Conservation (phyloP, 2,888 invertebrate species). For the Lithophane leautieri region DNA sequence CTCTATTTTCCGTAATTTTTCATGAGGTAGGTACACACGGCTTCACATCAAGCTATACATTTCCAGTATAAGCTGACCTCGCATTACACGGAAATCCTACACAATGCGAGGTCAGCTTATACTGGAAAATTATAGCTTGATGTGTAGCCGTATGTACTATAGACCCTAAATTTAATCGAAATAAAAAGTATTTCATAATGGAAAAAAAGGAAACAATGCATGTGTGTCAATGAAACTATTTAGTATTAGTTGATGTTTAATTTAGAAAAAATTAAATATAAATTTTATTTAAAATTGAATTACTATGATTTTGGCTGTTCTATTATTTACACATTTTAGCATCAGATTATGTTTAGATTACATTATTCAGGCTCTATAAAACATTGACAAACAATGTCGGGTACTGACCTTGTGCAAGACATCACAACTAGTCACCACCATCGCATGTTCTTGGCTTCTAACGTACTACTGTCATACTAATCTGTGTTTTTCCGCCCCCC, state of each 20-base stretch:
- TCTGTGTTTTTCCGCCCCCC: constrained; percentile 82
- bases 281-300: constrained; percentile 20
- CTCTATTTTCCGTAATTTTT: constrained; percentile 2
- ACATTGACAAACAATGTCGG: constrained; percentile 55
- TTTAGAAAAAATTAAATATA: constrained; percentile 31
- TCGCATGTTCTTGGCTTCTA: constrained; percentile 80
- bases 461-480: constrained; percentile 85
- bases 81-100: no score
- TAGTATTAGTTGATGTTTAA: constrained; percentile 21
- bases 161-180: background rate
- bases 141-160: no score
- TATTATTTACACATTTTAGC: constrained; percentile 21
- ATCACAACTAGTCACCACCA: constrained; percentile 56
- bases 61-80: no score
- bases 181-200: background rate
- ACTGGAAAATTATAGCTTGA: no score
- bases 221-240: constrained; percentile 26
- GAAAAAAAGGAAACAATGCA: constrained; percentile 33
- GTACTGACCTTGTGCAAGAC: constrained; percentile 48
- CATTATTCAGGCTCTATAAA: constrained; percentile 23
- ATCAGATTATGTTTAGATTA: constrained; percentile 5
- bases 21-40: no score
- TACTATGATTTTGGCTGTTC: constrained; percentile 52
- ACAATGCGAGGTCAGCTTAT: no score
- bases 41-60: no score